Percentiles rank a stretch among this genome's conserved stretches.
Evolutionary conservation across 2,888 invertebrate species (phyloP).

Genomic region (Andrena fulva): DNA sequence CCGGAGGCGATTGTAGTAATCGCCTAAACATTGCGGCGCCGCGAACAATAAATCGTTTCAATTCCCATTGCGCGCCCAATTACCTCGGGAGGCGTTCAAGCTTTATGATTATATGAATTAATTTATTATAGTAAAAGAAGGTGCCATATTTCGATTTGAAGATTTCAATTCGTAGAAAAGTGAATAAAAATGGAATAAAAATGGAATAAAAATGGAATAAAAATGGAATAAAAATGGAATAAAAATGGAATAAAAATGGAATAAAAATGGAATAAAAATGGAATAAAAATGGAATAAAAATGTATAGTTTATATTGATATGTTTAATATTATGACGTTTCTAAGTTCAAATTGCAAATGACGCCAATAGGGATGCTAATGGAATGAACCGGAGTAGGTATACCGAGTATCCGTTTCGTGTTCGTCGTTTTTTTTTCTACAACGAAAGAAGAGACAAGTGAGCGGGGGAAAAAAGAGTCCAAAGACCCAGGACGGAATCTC

Average conservation of each 20-base stretch:
- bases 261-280: no score
- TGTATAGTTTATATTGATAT: no score
- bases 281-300: no score
- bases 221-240: no score
- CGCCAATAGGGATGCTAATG: no score
- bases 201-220: no score
- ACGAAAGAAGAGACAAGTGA: constrained; percentile 37
- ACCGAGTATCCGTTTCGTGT: constrained; percentile 34
- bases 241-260: no score
- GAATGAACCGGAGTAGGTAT: background rate
- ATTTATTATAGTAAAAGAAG: background rate
- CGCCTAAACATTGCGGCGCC: constrained; percentile 46
- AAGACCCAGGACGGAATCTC: constrained; percentile 54
- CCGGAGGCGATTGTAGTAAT: constrained; percentile 42
- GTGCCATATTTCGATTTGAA: no score
- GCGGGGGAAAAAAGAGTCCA: constrained; percentile 35
- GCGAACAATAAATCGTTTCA: constrained; percentile 37
- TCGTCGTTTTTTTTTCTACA: constrained; percentile 10
- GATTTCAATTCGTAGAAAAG: no score
- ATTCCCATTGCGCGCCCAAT: background rate
- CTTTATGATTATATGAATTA: background rate
- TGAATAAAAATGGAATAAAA: no score
- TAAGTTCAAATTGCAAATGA: no score
- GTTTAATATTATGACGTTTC: no score
- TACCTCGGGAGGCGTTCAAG: background rate